A percentile compares a stretch with the other conserved stretches of the same genome.
Evolutionary conservation across 2,113 vertebrate genomes (phyloP).

Genomic region (Thamnophis sirtalis): DNA sequence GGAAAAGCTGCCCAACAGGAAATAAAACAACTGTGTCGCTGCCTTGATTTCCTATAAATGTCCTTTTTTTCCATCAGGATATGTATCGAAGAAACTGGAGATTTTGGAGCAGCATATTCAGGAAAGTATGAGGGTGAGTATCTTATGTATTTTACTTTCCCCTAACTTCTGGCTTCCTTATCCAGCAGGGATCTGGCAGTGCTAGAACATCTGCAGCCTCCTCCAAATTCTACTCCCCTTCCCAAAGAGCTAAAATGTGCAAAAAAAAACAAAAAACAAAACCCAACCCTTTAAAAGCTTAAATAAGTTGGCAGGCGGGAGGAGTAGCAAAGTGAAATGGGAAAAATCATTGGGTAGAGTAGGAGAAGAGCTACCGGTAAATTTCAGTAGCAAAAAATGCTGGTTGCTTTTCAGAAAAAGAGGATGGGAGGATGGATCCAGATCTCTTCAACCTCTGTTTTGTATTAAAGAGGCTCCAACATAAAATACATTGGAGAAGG

Average conservation of each 20-base stretch:
- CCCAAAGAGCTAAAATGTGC: not conserved
- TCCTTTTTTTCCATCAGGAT: slow-evolving; percentile 58
- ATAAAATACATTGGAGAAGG: not conserved
- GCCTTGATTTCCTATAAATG: not conserved
- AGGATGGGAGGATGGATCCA: not conserved
- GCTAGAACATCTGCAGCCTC: not conserved
- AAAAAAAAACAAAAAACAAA: not conserved
- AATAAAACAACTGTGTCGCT: not conserved
- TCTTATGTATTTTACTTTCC: not conserved
- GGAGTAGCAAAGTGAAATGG: not conserved
- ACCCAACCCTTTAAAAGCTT: not conserved
- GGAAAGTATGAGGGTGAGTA: slow-evolving; percentile 78
- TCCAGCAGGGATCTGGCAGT: not conserved
- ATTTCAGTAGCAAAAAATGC: not conserved
- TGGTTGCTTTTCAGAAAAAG: not conserved
- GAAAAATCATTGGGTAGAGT: not conserved
- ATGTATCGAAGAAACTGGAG: slow-evolving; percentile 70
- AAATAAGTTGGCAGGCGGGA: not conserved
- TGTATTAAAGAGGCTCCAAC: not conserved
- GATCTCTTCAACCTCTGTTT: not conserved
- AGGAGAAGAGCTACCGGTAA: not conserved
- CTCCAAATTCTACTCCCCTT: not conserved
- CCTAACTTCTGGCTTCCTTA: not conserved
- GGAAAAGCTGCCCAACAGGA: not conserved
- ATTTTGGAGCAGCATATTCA: slow-evolving; percentile 76